Percentiles rank a stretch among this genome's conserved stretches.
Evolutionary conservation across 2,797 vertebrate genomes (phyloP).

Genomic region (Busarellus nigricollis): DNA sequence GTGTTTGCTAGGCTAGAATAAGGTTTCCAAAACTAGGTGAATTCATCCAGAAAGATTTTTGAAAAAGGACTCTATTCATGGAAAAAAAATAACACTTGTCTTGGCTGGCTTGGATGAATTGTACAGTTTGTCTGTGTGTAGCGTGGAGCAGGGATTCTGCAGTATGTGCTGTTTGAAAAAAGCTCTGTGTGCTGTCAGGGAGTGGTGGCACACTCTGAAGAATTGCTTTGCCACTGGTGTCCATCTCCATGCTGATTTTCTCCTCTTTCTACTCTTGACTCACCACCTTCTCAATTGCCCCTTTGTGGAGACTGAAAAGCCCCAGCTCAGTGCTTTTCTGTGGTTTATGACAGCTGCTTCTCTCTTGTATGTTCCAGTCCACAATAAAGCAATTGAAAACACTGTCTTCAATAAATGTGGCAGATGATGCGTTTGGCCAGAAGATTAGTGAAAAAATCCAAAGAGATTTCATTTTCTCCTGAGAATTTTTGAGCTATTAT

Average conservation of each 20-base stretch:
- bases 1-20: conserved; percentile 14
- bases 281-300: rapidly evolving
- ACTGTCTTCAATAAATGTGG: neutral
- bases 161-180: neutral
- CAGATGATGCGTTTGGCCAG: neutral
- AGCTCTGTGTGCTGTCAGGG: neutral
- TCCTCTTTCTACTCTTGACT: neutral
- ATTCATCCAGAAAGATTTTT: conserved; percentile 36
- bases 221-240: neutral
- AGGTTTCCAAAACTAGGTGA: neutral
- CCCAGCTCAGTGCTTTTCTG: neutral
- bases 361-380: neutral
- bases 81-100: neutral
- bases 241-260: neutral
- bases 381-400: neutral
- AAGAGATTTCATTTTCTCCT: neutral
- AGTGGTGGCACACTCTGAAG: neutral
- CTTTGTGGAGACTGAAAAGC: neutral
- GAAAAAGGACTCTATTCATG: conserved; percentile 1
- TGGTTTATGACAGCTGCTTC: neutral
- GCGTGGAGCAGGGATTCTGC: neutral
- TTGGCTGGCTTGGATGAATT: neutral
- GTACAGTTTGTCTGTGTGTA: neutral
- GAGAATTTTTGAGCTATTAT: neutral
- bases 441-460: neutral